Base-by-base conservation (phyloP, 1,140 invertebrate species). In the Microplitis demolitor region DNA sequence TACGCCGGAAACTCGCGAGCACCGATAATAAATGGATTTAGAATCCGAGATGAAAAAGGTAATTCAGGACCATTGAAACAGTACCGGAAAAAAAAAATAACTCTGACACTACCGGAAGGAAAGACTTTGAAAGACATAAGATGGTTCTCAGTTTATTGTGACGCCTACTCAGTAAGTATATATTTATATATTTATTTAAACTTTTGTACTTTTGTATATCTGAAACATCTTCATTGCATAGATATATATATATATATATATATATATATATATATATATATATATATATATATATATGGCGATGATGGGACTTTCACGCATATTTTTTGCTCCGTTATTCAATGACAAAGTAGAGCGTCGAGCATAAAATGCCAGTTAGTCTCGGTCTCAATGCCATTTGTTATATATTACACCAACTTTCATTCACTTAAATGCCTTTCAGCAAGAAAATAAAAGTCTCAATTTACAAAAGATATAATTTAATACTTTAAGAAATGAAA, bases 101-200 rank as follows among this genome's bases (percentile, higher is more conserved):
- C 95, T 3, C 84, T 97, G 16, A 93, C 94, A 1, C 85, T 97
- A 75, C 96, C 96, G 0, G 94, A 96, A 73, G 94, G 94, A 24
- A 94, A 94, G 82, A 95, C 92, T 4, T 87, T 96, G 56, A 90
- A 90, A 79, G 92, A 94, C 81, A 90, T 96, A 78, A 92, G 91
- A 77, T 97, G 95, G 93, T 93, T 97, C 81, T 92, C 93, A 13
- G 91, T 97, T 1, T 97, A 94, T 93, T 97, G 96, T 83, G 93
- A 96, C 78, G 94, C 95, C 81, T 97, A 93, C 79, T 88, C 93
- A 37, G 95, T 97, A 80, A 92, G 91, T 89, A 79, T 16, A 61
- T 24, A 31, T 51, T 31, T 71, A 3, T 39, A 71, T 58, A 11
- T 51, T 64, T 56, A 58, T 69, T 16, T 54, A 5, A n/a, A 9